Percentiles rank a stretch among this genome's conserved stretches.
Evolutionary conservation across 2,888 invertebrate genomes (phyloP).

Genomic region (Epistrophella euchroma): DNA sequence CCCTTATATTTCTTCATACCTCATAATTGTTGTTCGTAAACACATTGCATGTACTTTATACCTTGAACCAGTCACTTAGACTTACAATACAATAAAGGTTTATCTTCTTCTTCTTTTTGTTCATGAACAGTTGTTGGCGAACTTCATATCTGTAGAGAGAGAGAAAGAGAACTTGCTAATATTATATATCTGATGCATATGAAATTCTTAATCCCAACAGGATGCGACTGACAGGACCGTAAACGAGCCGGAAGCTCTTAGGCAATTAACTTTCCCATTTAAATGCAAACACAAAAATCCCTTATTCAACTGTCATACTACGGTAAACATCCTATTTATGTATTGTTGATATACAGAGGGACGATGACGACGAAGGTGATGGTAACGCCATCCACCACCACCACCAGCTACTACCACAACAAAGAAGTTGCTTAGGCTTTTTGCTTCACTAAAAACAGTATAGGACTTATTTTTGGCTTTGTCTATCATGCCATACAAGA

Average conservation of each 20-base stretch:
- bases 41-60: slow-evolving; percentile 17
- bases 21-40: slow-evolving; percentile 31
- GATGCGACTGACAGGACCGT: slow-evolving; percentile 58
- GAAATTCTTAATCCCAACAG: slow-evolving; percentile 59
- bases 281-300: slow-evolving; percentile 74
- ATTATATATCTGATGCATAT: slow-evolving; percentile 40
- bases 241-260: slow-evolving; percentile 73
- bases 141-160: slow-evolving; percentile 19
- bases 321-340: slow-evolving; percentile 21
- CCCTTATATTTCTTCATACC: slow-evolving; percentile 45
- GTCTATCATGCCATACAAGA: slow-evolving; percentile 44
- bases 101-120: slow-evolving; percentile 35
- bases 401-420: slow-evolving; percentile 6
- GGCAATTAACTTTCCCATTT: slow-evolving; percentile 73
- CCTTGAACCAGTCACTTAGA: slow-evolving; percentile 10
- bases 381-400: neutral
- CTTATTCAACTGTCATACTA: slow-evolving; percentile 58
- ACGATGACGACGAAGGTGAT: neutral
- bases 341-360: neutral
- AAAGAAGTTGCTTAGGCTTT: slow-evolving; percentile 35
- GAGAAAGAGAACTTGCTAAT: neutral
- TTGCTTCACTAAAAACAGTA: neutral
- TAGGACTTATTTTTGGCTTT: slow-evolving; percentile 27
- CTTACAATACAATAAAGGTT: slow-evolving; percentile 16
- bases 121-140: neutral